Percentiles rank a stretch among this genome's conserved stretches.
phyloP scores from a whole-genome alignment of 2,888 invertebrate genomes.

The Hypomecis atomaria region DNA sequence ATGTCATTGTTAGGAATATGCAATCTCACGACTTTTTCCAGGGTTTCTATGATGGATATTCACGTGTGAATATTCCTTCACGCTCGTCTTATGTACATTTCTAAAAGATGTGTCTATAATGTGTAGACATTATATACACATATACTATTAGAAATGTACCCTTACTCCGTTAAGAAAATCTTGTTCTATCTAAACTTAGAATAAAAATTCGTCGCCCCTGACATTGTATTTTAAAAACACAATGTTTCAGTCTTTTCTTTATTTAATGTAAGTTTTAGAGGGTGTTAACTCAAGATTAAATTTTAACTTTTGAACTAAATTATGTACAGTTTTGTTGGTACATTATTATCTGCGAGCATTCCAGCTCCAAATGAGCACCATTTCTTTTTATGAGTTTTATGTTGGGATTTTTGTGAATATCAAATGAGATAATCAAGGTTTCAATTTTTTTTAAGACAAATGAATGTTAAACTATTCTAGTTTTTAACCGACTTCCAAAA shows the following conservation, averaged over 20 bases:
- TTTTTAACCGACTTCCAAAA: no score
- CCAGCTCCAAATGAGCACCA: neutral
- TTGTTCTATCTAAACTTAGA: neutral
- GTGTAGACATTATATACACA: no score
- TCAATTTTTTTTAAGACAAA: no score
- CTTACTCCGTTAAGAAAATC: no score
- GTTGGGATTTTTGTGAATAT: neutral
- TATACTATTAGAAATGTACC: no score
- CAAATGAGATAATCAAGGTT: neutral
- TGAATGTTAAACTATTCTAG: no score
- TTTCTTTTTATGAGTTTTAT: neutral
- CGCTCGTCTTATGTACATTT: no score
- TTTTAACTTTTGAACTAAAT: neutral
- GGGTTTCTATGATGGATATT: no score
- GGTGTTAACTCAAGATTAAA: neutral
- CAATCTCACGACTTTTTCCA: no score
- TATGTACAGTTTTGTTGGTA: neutral
- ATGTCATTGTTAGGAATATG: no score
- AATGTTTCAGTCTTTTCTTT: neutral
- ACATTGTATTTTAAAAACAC: neutral
- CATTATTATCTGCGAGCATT: slow-evolving; percentile 1
- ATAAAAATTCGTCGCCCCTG: neutral
- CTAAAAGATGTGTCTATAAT: no score
- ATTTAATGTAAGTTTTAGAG: neutral
- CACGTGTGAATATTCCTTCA: no score